Base-by-base conservation (phyloP, 2,113 vertebrate species). In the Parus major region DNA sequence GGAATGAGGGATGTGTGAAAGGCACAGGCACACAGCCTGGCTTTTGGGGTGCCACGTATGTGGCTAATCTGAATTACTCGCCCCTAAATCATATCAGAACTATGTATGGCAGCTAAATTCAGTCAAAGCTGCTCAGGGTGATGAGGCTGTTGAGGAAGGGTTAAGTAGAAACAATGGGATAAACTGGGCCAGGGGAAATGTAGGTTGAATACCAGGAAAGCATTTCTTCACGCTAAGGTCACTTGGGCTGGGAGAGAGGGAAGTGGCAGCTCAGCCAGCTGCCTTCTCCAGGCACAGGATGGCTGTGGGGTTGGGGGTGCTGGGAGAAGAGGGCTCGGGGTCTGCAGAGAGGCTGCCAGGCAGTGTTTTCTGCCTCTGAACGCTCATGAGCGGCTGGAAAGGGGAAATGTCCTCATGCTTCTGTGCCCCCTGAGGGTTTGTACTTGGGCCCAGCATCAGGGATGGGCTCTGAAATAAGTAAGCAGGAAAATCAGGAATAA, bases 151-250 rank as follows among this genome's bases (percentile, higher is more conserved):
- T 64, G 92, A 71, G 78, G 66, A 95, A 90, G 70, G 88, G 79
- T 87, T 93, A 85, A 85, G 28, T 9, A 79, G 70, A 69, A 95
- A 96, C 88, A 91, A 69, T 93, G 61, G 85, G 61, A 95, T 85
- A 93, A 90, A 85, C 25, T 17, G 11, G 86, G 11, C 0, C 0
- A 94, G 63, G 85, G 93, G 88, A 96, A 96, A 90, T 2, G 9
- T 25, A 46, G 42, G 56, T 19, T 92, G 85, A 95, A 96, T 95
- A 92, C 61, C 78, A 95, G 96, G 92, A 96, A 96, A 76, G 41
- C 92, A 64, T 91, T 96, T 91, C 77, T 95, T 91, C 66, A 36
- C 2, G 2, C 69, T 87, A 90, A 79, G 92, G 90, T 91, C 90
- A 90, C 61, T 95, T 23, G 70, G 78, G 57, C 90, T 90, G 29